Conservation (phyloP, 2,888 invertebrate genomes). For the Scelioninae gen. 2 region DNA sequence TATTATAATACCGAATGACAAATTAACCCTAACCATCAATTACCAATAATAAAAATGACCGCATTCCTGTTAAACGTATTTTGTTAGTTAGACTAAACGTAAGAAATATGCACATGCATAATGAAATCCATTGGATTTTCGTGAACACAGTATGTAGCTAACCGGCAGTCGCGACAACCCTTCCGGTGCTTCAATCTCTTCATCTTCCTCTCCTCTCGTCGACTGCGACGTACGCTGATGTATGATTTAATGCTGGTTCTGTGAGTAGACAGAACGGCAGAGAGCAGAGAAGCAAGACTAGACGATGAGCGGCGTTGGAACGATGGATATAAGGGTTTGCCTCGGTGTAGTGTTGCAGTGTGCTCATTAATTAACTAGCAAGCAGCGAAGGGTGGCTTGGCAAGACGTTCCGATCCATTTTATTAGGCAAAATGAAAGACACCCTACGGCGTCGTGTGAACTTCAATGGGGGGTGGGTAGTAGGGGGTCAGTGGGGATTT, state of each 20-base stretch:
- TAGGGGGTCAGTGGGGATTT: constrained; percentile 40
- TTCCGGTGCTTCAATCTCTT: constrained; percentile 59
- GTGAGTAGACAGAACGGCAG: constrained; percentile 68
- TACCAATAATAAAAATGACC: too few relatives aligned
- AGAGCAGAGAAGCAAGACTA: constrained; percentile 61
- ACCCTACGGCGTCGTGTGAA: constrained; percentile 54
- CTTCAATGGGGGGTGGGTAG: constrained; percentile 2
- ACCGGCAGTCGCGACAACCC: constrained; percentile 52
- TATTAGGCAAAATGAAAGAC: constrained; percentile 72
- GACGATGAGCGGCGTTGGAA: constrained; percentile 61
- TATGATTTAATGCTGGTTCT: constrained; percentile 73
- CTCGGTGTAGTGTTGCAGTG: constrained; percentile 73
- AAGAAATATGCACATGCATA: constrained; percentile 32
- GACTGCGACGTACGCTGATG: constrained; percentile 68
- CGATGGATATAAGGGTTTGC: constrained; percentile 69
- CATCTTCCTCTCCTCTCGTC: constrained; percentile 56
- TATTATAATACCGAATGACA: too few relatives aligned
- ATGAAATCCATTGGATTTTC: constrained; percentile 39
- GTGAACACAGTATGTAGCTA: constrained; percentile 45
- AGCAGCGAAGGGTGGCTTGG: constrained; percentile 72
- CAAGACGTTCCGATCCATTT: constrained; percentile 72
- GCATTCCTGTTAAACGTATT: constrained; percentile 2
- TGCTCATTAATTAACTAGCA: constrained; percentile 74
- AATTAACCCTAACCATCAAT: too few relatives aligned
- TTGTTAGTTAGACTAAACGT: constrained; percentile 13